Evolutionary conservation across 2,113 vertebrate genomes (phyloP).

Genomic region (Acrocephalus kingi): DNA sequence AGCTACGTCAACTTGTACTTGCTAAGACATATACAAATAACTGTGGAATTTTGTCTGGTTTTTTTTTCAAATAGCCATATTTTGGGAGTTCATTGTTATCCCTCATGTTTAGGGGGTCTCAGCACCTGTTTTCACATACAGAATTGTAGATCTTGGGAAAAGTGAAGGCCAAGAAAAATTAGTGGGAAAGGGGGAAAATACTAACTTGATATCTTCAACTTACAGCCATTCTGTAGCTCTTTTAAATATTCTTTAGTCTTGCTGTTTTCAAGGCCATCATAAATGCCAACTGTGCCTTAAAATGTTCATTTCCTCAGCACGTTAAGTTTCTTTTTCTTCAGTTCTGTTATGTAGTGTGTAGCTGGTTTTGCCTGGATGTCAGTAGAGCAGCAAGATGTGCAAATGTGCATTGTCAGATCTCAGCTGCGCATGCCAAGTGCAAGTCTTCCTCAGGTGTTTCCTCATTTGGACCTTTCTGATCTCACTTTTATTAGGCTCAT

Average conservation of each 20-base stretch:
- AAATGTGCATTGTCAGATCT: not conserved
- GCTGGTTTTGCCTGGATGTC: not conserved
- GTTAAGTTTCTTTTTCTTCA: not conserved
- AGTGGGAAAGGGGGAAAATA: not conserved
- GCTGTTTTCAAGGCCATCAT: not conserved
- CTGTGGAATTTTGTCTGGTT: not conserved
- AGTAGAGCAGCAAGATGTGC: not conserved
- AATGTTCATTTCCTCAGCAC: not conserved
- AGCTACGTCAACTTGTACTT: not conserved
- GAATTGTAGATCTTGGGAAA: not conserved
- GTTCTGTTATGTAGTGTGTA: accelerated
- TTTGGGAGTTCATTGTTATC: not conserved
- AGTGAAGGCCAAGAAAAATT: not conserved
- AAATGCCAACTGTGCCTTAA: not conserved
- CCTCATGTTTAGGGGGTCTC: not conserved
- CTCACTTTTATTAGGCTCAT: not conserved
- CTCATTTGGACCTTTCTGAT: not conserved
- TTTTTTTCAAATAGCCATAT: not conserved
- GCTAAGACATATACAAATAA: not conserved
- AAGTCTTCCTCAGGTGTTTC: not conserved
- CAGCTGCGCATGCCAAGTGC: not conserved
- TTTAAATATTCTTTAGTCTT: not conserved
- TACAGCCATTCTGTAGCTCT: not conserved
- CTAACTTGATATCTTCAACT: not conserved
- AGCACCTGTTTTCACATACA: not conserved